Base-by-base conservation (phyloP, 1,140 invertebrate genomes). In the Pseudomyrmex pallidus region DNA sequence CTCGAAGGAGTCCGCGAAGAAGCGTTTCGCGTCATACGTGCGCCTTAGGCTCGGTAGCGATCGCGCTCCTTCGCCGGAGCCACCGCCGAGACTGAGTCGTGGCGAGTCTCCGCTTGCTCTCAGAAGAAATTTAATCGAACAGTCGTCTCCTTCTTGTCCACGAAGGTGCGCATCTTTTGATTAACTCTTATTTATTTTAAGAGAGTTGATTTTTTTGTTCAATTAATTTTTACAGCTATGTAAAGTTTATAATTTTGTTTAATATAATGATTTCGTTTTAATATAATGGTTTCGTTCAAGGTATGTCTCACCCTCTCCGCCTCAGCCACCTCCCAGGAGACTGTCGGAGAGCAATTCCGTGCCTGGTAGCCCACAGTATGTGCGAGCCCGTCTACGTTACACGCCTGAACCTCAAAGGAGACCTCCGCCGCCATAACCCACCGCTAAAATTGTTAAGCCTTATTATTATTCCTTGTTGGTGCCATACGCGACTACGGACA, bases 21-120 rank as follows among this genome's bases (percentile, higher is more conserved):
- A 95, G 87, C 96, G 97, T 89, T 97, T 97, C 93, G 96, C 96
- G 89, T 96, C 96, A 82, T 97, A 97, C 94, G 96, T 97, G 87
- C 97, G 97, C 94, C 95, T 94, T 9, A 91, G 94, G 74, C 88
- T 94, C 15, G 94, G 93, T 15, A 92, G 91, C 56, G 94, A 94
- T 61, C 91, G 94, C 13, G 91, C 93, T 93, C 90, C 96, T 93
- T 94, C 96, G 93, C 96, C 96, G 1, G 96, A 96, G 93, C 96
- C 96, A 73, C 96, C 96, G 54, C 96, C 96, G 64, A 94, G 96
- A 88, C 92, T 96, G n/a, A 96, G 95, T 93, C 94, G 96, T 8
- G 95, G 95, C 54, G 95, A 96, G 89, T 96, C 96, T 62, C 96
- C 96, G 59, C 92, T 96, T 68, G 91, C 96, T 57, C 86, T 96